Evolutionary conservation across 2,888 invertebrate genomes (phyloP).

Genomic region (Pseudococcus longispinus): DNA sequence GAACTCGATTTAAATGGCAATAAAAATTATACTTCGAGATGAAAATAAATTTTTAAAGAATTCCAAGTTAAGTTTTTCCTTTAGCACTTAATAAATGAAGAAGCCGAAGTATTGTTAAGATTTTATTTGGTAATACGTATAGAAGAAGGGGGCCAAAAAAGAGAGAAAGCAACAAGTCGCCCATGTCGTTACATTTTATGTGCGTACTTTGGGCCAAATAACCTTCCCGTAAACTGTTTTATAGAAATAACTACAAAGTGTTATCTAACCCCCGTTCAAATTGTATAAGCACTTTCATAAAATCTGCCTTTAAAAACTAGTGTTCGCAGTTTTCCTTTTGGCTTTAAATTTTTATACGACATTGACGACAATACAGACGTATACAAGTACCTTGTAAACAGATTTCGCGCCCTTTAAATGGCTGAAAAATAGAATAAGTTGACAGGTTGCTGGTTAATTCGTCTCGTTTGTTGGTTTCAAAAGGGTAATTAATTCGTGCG

Average conservation of each 20-base stretch:
- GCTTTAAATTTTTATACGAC: constrained; percentile 26
- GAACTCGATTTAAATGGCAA: constrained; percentile 35
- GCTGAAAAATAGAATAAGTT: background rate
- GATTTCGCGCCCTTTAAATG: background rate
- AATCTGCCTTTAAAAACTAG: constrained; percentile 35
- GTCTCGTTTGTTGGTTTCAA: background rate
- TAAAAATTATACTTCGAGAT: constrained; percentile 33
- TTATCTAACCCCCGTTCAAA: constrained; percentile 50
- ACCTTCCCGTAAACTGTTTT: constrained; percentile 53
- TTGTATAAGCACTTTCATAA: constrained; percentile 55
- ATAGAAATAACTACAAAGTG: constrained; percentile 54
- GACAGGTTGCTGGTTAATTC: background rate
- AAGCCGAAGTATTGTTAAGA: constrained; percentile 49
- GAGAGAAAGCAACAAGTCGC: constrained; percentile 58
- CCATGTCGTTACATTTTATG: constrained; percentile 58
- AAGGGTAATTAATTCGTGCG: no score
- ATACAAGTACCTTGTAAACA: constrained; percentile 5
- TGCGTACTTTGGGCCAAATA: constrained; percentile 56
- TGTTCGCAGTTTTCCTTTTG: constrained; percentile 19
- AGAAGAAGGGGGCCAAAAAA: constrained; percentile 36
- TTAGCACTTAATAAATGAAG: constrained; percentile 52
- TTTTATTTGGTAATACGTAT: constrained; percentile 45
- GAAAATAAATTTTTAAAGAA: constrained; percentile 39
- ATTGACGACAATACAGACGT: constrained; percentile 1
- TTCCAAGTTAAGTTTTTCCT: constrained; percentile 12